phyloP scores from a whole-genome alignment of 2,888 invertebrate species.

The Liodrosophila aerea region DNA sequence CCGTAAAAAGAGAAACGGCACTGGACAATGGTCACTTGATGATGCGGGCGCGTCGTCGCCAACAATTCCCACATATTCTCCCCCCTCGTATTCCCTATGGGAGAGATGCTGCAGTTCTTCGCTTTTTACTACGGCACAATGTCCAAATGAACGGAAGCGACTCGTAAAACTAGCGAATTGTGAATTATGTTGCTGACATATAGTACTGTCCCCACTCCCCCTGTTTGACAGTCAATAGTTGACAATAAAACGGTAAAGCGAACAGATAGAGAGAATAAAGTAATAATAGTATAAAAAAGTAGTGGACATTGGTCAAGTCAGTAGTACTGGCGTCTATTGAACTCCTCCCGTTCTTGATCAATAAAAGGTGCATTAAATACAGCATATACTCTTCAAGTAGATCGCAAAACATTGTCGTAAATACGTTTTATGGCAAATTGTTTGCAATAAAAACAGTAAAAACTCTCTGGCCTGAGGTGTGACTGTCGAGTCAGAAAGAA shows the following conservation, averaged over 20 bases:
- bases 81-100: constrained; percentile 38
- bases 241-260: constrained; percentile 56
- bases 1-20: constrained; percentile 72
- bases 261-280: constrained; percentile 4
- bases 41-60: constrained; percentile 71
- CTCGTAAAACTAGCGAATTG: constrained; percentile 82
- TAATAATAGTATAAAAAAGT: constrained; percentile 22
- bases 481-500: constrained; percentile 7
- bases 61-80: constrained; percentile 37
- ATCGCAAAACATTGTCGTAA: constrained; percentile 71
- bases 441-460: constrained; percentile 39
- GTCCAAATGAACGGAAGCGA: constrained; percentile 78
- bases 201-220: constrained; percentile 34
- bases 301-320: constrained; percentile 37
- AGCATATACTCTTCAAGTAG: constrained; percentile 49
- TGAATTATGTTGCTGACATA: constrained; percentile 79
- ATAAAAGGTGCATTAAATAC: constrained; percentile 75
- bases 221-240: constrained; percentile 67
- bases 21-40: constrained; percentile 78
- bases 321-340: constrained; percentile 58
- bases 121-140: constrained; percentile 70
- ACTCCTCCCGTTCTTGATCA: constrained; percentile 62
- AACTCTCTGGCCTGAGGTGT: constrained; percentile 20
- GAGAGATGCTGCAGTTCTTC: constrained; percentile 22
- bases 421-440: constrained; percentile 76